phyloP scores from a whole-genome alignment of 2,888 invertebrate species.

The Asteroscopus sphinx region DNA sequence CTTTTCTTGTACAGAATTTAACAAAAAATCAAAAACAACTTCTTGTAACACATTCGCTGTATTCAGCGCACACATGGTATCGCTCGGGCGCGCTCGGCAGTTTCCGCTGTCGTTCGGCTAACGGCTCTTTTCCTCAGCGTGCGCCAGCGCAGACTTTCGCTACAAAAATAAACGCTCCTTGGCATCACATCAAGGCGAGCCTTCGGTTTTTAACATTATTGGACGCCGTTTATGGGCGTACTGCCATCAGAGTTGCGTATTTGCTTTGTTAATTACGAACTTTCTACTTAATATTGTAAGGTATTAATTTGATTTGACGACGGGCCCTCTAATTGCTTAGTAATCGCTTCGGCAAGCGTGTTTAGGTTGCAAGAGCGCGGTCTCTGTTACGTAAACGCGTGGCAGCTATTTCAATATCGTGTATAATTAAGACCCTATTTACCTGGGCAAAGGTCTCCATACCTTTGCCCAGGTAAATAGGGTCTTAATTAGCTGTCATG shows the following conservation, averaged over 20 bases:
- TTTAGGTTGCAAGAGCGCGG: slow-evolving; percentile 21
- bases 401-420: slow-evolving; percentile 42
- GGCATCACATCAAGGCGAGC: slow-evolving; percentile 88
- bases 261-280: slow-evolving; percentile 48
- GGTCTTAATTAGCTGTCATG: slow-evolving; percentile 26
- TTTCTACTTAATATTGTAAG: slow-evolving; percentile 50
- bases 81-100: slow-evolving; percentile 77
- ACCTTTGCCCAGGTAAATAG: slow-evolving; percentile 38
- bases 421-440: slow-evolving; percentile 39
- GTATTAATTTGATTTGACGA: slow-evolving; percentile 30
- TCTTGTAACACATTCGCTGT: slow-evolving; percentile 64
- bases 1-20: slow-evolving; percentile 13
- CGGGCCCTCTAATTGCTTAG: slow-evolving; percentile 43
- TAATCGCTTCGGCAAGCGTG: slow-evolving; percentile 29
- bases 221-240: slow-evolving; percentile 81
- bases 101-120: slow-evolving; percentile 81
- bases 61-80: slow-evolving; percentile 66
- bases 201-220: slow-evolving; percentile 83
- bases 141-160: slow-evolving; percentile 82
- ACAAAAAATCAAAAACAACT: slow-evolving; percentile 25
- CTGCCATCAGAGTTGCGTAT: slow-evolving; percentile 52
- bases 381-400: slow-evolving; percentile 40
- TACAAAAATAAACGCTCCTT: slow-evolving; percentile 89
- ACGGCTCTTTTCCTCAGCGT: slow-evolving; percentile 83
- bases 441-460: slow-evolving; percentile 30